Percentiles rank a stretch among this genome's conserved stretches.
Conservation (phyloP, 2,113 vertebrate genomes). For the Mesocricetus auratus region DNA sequence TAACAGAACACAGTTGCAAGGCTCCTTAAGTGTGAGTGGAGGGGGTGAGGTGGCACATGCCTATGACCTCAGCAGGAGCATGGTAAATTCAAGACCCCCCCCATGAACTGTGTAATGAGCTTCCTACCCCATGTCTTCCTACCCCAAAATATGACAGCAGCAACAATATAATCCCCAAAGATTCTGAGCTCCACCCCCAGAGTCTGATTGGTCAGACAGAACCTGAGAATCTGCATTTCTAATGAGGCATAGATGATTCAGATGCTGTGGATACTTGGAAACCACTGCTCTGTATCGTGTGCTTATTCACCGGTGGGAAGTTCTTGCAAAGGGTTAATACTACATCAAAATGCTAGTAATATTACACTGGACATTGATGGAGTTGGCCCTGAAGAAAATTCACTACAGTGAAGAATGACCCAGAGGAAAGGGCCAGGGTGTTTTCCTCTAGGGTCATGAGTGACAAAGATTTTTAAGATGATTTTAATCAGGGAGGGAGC, state of each 20-base stretch:
- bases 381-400: conserved; percentile 48
- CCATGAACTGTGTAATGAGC: background rate
- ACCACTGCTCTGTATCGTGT: accelerated
- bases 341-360: conserved; percentile 37
- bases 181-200: background rate
- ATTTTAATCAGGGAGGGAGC: background rate
- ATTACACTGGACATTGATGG: conserved; percentile 60
- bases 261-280: background rate
- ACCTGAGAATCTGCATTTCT: background rate
- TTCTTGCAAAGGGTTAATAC: conserved; percentile 51
- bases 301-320: background rate
- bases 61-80: background rate
- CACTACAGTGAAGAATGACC: conserved; percentile 1
- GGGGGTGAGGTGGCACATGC: background rate
- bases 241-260: background rate
- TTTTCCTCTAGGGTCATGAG: background rate
- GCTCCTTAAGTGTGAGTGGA: background rate
- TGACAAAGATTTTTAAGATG: conserved; percentile 24
- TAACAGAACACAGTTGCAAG: background rate
- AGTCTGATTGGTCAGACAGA: background rate
- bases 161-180: background rate
- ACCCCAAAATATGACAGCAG: background rate
- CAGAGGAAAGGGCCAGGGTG: conserved; percentile 41
- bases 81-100: background rate
- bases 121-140: too few relatives aligned